A percentile compares a stretch with the other conserved stretches of the same genome.
Evolutionary conservation across 2,113 vertebrate species (phyloP).

Genomic region (Coryphaenoides rupestris): DNA sequence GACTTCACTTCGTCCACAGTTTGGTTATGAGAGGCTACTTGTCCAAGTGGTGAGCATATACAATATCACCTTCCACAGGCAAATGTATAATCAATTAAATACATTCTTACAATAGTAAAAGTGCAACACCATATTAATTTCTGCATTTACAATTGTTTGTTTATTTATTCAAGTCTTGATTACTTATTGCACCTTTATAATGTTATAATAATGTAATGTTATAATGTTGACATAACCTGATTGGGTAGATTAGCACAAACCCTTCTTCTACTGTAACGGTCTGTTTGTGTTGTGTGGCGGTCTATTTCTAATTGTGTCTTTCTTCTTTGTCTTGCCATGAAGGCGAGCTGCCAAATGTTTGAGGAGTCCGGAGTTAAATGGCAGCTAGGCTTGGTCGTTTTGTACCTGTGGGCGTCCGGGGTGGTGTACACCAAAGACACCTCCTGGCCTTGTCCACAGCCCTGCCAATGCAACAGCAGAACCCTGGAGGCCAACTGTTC

Average conservation of each 20-base stretch:
- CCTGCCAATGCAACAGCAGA: conserved; percentile 70
- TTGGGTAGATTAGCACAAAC: too few species aligned
- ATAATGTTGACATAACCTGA: too few species aligned
- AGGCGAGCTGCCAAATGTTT: conserved; percentile 69
- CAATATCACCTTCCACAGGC: not conserved
- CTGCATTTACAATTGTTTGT: too few species aligned
- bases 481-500: conserved; percentile 74
- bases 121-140: too few species aligned
- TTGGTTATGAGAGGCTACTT: conserved; percentile 32
- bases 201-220: too few species aligned
- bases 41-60: conserved; percentile 18
- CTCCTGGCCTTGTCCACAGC: conserved; percentile 61
- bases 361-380: conserved; percentile 41
- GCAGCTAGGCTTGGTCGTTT: conserved; percentile 52
- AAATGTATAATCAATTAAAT: too few species aligned
- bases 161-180: too few species aligned
- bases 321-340: conserved; percentile 18
- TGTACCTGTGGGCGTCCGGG: conserved; percentile 54
- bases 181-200: too few species aligned
- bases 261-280: too few species aligned
- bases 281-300: too few species aligned
- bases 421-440: conserved; percentile 44
- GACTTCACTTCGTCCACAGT: conserved; percentile 12
- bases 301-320: not conserved
- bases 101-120: too few species aligned